These are phyloP conservation scores for Brachymystax lenok DNA, from an alignment of 2,797 vertebrate genomes.

Conservation along the genomic window DNA sequence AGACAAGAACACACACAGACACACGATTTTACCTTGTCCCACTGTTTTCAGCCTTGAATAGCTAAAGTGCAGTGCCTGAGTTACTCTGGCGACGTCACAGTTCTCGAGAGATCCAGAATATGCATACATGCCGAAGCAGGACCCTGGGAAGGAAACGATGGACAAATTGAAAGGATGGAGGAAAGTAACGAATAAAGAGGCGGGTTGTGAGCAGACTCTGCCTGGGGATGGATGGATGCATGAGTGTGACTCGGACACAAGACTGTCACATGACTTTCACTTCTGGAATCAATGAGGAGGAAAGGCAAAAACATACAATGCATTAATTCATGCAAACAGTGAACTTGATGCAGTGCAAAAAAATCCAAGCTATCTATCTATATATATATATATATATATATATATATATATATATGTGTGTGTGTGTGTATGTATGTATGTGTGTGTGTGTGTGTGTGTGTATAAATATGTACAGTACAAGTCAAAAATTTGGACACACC, in stretches of 20 bases:
- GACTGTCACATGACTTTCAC: constrained; percentile 55
- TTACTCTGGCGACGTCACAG: constrained; percentile 29
- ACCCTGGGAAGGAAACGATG: constrained; percentile 32
- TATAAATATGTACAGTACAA: constrained; percentile 14
- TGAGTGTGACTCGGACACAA: constrained; percentile 58
- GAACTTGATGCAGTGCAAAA: constrained; percentile 78
- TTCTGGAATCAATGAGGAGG: constrained; percentile 49
- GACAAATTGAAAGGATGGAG: constrained; percentile 35
- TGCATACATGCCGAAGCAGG: constrained; percentile 51
- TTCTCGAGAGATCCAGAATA: constrained; percentile 22
- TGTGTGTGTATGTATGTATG: constrained; percentile 42
- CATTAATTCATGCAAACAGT: constrained; percentile 73
- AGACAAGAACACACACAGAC: constrained; percentile 30
- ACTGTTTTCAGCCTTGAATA: constrained; percentile 49
- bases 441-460: constrained; percentile 37
- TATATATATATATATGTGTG: constrained; percentile 36
- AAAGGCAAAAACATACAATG: constrained; percentile 59
- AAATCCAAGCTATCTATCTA: constrained; percentile 71
- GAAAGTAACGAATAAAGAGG: constrained; percentile 48
- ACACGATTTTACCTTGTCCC: constrained; percentile 35
- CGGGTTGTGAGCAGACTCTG: constrained; percentile 44
- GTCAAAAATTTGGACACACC: too few relatives aligned
- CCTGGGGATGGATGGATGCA: constrained; percentile 30
- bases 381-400: constrained; percentile 42
- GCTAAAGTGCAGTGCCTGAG: constrained; percentile 36